phyloP scores from a whole-genome alignment of 2,113 vertebrate species.

The Dipodomys stephensi region DNA sequence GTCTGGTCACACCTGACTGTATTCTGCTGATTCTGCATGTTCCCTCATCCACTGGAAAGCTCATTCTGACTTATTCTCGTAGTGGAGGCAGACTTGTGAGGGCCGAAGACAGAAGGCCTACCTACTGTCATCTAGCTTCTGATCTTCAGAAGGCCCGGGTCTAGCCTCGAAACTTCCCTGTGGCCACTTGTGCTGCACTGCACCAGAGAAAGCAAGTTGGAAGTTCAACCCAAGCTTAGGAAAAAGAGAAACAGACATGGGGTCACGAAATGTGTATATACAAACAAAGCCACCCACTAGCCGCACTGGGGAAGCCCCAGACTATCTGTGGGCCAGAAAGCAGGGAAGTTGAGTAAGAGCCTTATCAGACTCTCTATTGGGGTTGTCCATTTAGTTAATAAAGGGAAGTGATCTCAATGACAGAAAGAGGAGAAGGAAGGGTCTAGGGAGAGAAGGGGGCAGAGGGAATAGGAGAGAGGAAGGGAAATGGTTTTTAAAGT shows the following conservation, averaged over 20 bases:
- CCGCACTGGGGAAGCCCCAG: neutral
- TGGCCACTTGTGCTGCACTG: too few species aligned
- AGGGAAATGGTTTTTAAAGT: neutral
- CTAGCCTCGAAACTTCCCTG: neutral
- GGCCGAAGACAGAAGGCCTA: neutral
- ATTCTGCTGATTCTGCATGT: accelerated
- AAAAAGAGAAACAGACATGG: neutral
- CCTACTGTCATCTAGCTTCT: neutral
- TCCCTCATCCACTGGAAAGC: neutral
- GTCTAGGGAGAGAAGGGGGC: neutral
- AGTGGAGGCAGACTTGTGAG: neutral
- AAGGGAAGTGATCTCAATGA: neutral
- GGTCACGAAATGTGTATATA: neutral
- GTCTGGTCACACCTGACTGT: accelerated
- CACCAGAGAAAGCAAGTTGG: neutral
- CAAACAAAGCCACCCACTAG: neutral
- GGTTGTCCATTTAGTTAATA: neutral
- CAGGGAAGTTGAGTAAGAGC: neutral
- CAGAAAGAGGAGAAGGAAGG: neutral
- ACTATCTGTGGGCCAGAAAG: neutral
- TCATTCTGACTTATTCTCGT: neutral
- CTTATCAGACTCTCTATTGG: neutral
- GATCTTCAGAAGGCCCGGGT: neutral
- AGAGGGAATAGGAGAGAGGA: neutral
- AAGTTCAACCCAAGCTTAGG: neutral